Evolutionary conservation across 1,140 invertebrate genomes (phyloP).

Genomic region (Rhynchophorus ferrugineus): DNA sequence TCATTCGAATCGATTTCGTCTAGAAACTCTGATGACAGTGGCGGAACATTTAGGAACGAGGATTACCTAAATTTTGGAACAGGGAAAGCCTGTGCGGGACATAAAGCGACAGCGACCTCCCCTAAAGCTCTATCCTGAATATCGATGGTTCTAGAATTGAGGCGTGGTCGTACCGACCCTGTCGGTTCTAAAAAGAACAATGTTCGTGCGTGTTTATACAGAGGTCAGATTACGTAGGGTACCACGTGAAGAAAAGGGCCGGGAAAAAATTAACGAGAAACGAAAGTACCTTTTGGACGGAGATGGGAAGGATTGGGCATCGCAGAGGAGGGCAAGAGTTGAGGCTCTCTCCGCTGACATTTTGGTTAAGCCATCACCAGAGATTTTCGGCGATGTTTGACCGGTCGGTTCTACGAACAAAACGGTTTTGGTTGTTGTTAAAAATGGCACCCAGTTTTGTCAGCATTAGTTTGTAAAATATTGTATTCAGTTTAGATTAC

Average conservation of each 20-base stretch:
- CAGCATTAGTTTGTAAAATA: too few relatives aligned
- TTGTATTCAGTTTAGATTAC: too few relatives aligned
- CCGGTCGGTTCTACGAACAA: too few relatives aligned
- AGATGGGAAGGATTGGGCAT: too few relatives aligned
- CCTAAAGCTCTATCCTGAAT: conserved; percentile 36
- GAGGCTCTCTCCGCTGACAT: too few relatives aligned
- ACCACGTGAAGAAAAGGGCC: not conserved
- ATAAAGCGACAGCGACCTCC: conserved; percentile 41
- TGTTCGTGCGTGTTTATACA: conserved; percentile 40
- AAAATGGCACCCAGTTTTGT: too few relatives aligned
- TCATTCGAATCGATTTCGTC: not conserved
- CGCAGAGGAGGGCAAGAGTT: too few relatives aligned
- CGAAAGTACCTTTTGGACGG: too few relatives aligned
- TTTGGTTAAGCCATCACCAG: too few relatives aligned
- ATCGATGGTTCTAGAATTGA: conserved; percentile 43
- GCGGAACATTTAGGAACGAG: not conserved
- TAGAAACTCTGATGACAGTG: not conserved
- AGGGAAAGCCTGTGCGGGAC: conserved; percentile 61
- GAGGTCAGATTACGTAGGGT: not conserved
- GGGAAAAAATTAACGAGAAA: too few relatives aligned
- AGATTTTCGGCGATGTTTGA: too few relatives aligned
- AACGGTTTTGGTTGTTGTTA: too few relatives aligned
- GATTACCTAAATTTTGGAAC: conserved; percentile 50
- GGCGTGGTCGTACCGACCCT: conserved; percentile 41
- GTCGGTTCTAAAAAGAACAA: conserved; percentile 45